phyloP scores from a whole-genome alignment of 2,888 invertebrate genomes.

The Pherbina coryleti region DNA sequence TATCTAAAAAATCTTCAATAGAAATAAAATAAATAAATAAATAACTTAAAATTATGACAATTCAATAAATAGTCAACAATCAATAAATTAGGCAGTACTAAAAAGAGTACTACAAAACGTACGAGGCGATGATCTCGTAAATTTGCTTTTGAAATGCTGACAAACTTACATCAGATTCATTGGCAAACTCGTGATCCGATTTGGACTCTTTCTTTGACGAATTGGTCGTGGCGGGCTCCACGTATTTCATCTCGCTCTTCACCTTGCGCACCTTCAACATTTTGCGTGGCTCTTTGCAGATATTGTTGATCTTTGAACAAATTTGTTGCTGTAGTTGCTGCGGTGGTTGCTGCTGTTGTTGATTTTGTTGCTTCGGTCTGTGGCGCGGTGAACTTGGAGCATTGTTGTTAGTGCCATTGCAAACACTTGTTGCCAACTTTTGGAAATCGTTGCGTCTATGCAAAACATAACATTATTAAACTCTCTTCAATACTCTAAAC shows the following conservation, averaged over 20 bases:
- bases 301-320: background rate
- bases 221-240: constrained; percentile 53
- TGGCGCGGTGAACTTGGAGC: background rate
- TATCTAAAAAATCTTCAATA: constrained; percentile 1
- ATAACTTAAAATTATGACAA: background rate
- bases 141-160: constrained; percentile 44
- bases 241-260: constrained; percentile 66
- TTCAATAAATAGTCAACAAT: background rate
- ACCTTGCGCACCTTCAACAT: constrained; percentile 62
- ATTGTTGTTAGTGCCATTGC: constrained; percentile 18
- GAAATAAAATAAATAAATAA: constrained; percentile 14
- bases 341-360: constrained; percentile 25
- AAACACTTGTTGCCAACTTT: constrained; percentile 54
- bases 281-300: constrained; percentile 49
- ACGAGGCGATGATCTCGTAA: constrained; percentile 44
- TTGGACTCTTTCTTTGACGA: constrained; percentile 61
- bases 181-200: constrained; percentile 64
- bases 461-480: background rate
- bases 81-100: background rate
- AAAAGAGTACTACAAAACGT: constrained; percentile 22
- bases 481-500: background rate
- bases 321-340: constrained; percentile 7
- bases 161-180: constrained; percentile 59
- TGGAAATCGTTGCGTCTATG: constrained; percentile 54
- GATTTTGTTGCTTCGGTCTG: background rate